Evolutionary conservation across 2,113 vertebrate species (phyloP).

Genomic region (Shinisaurus crocodilurus): DNA sequence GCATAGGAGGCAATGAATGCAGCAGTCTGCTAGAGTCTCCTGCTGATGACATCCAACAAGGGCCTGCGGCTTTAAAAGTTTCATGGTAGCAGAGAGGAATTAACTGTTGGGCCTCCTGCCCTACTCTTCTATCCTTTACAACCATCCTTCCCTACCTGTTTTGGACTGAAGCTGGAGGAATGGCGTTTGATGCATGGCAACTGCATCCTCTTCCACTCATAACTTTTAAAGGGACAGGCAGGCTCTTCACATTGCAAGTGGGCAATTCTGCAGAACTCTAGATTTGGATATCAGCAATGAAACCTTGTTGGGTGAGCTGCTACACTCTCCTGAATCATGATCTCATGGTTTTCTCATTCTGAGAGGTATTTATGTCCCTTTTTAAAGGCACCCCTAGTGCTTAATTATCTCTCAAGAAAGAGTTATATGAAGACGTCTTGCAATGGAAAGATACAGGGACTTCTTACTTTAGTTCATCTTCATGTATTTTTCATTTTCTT

Average conservation of each 20-base stretch:
- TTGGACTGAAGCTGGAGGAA: background rate
- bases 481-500: background rate
- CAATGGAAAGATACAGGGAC: conserved; percentile 10
- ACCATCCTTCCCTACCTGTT: background rate
- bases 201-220: background rate
- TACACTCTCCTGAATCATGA: background rate
- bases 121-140: background rate
- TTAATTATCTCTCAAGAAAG: background rate
- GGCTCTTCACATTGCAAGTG: background rate
- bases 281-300: background rate
- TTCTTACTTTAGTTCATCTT: background rate
- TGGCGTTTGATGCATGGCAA: background rate
- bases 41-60: background rate
- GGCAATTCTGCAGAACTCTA: background rate
- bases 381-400: background rate
- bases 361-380: background rate
- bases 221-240: background rate
- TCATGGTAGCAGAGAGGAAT: background rate
- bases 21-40: background rate
- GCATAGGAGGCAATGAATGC: background rate
- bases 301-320: background rate
- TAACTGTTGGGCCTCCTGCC: background rate
- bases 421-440: background rate
- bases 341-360: background rate
- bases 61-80: background rate